Evolutionary conservation across 2,797 vertebrate genomes (phyloP).

Genomic region (Spondyliosoma cantharus): DNA sequence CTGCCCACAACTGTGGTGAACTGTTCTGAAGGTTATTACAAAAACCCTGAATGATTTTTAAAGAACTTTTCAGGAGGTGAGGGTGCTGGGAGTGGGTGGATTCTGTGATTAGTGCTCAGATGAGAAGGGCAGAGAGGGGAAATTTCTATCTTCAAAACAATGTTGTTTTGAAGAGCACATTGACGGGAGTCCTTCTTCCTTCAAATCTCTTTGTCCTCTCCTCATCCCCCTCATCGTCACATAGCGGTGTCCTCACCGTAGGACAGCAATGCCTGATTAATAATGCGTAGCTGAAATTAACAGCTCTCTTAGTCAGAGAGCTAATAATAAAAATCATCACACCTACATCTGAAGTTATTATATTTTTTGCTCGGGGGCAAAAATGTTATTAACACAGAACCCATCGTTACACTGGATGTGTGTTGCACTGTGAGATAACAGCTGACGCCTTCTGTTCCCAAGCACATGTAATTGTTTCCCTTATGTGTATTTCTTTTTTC

Average conservation of each 20-base stretch:
- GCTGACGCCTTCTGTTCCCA: background rate
- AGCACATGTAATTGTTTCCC: constrained; percentile 6
- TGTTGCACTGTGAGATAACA: constrained; percentile 6
- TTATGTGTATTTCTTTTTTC: constrained; percentile 22
- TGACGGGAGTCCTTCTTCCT: constrained; percentile 11
- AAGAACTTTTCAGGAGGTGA: constrained; percentile 35
- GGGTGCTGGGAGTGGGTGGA: constrained; percentile 35
- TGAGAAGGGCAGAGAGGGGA: constrained; percentile 15
- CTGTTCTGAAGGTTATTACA: constrained; percentile 10
- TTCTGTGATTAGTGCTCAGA: constrained; percentile 26
- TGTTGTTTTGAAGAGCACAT: constrained; percentile 18
- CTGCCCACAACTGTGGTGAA: constrained; percentile 1
- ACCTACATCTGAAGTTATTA: constrained; percentile 50
- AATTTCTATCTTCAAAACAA: constrained; percentile 27
- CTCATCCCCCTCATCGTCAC: constrained; percentile 26
- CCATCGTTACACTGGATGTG: constrained; percentile 28
- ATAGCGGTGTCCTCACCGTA: constrained; percentile 1
- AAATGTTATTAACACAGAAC: constrained; percentile 45
- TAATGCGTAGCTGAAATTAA: constrained; percentile 56
- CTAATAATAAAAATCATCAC: constrained; percentile 51
- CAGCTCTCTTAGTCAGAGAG: constrained; percentile 40
- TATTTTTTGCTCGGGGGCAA: constrained; percentile 46
- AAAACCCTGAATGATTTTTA: constrained; percentile 15
- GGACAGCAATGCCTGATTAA: constrained; percentile 50
- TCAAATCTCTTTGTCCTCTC: constrained; percentile 26